Evolutionary conservation across 2,797 vertebrate species (phyloP).

Genomic region (Cryptoprocta ferox): DNA sequence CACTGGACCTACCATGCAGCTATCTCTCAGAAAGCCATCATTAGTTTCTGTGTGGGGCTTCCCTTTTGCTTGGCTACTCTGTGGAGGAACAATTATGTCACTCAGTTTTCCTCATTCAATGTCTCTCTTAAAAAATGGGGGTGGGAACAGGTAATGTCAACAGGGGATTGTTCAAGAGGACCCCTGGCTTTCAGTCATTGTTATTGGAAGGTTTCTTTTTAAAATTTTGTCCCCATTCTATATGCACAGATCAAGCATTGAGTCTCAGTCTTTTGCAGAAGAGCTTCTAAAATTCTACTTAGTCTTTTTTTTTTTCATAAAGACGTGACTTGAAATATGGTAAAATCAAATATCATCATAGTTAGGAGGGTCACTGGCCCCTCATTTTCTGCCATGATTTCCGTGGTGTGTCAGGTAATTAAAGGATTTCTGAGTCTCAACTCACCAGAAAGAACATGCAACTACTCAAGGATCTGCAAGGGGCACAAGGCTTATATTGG

Average conservation of each 20-base stretch:
- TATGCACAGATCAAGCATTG: neutral
- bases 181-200: neutral
- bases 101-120: neutral
- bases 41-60: too few species aligned
- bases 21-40: neutral
- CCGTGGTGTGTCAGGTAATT: neutral
- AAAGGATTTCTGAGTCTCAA: neutral
- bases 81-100: neutral
- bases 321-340: neutral
- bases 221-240: neutral
- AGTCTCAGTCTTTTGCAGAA: neutral
- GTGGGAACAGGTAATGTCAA: too few species aligned
- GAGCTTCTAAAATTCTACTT: neutral
- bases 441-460: neutral
- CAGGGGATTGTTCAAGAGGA: neutral
- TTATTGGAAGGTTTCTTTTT: neutral
- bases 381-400: neutral
- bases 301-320: neutral
- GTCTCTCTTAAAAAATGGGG: neutral
- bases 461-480: neutral
- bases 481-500: neutral
- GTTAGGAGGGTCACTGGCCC: neutral
- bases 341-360: neutral
- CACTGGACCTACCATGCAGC: neutral
- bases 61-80: neutral